phyloP scores from a whole-genome alignment of 2,797 vertebrate genomes.

The Manis crassicaudata region DNA sequence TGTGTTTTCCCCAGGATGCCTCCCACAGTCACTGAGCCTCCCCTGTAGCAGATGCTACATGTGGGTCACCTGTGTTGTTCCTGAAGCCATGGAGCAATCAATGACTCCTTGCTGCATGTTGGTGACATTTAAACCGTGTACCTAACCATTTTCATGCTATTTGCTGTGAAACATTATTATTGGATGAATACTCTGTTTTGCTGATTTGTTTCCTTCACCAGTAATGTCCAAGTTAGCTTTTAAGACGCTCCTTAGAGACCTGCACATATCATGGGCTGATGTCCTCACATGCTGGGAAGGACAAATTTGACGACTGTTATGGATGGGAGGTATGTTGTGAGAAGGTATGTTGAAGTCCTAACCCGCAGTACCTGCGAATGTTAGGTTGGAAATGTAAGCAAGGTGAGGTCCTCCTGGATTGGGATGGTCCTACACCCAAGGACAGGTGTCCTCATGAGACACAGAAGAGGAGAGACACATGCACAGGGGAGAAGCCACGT shows the following conservation, averaged over 20 bases:
- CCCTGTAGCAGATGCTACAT: not conserved
- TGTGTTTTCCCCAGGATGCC: too few species aligned
- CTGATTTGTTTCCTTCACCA: not conserved
- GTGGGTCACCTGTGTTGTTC: too few species aligned
- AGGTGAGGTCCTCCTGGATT: too few species aligned
- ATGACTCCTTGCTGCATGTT: too few species aligned
- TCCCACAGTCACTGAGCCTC: too few species aligned
- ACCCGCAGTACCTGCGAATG: not conserved
- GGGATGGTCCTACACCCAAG: not conserved
- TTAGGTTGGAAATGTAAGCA: not conserved
- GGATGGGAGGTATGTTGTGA: fast-evolving
- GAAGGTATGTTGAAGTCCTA: too few species aligned
- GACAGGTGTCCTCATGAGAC: not conserved
- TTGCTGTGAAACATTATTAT: not conserved
- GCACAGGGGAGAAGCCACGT: not conserved
- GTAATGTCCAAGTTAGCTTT: not conserved
- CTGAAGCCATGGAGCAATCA: not conserved
- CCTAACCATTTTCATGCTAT: not conserved
- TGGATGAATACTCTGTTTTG: too few species aligned
- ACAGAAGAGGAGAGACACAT: not conserved
- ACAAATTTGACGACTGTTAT: not conserved
- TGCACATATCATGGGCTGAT: too few species aligned
- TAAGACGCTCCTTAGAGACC: not conserved
- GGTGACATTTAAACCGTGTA: too few species aligned
- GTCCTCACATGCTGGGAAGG: not conserved